Evolutionary conservation across 2,797 vertebrate genomes (phyloP).

Genomic region (Sphenodon punctatus): DNA sequence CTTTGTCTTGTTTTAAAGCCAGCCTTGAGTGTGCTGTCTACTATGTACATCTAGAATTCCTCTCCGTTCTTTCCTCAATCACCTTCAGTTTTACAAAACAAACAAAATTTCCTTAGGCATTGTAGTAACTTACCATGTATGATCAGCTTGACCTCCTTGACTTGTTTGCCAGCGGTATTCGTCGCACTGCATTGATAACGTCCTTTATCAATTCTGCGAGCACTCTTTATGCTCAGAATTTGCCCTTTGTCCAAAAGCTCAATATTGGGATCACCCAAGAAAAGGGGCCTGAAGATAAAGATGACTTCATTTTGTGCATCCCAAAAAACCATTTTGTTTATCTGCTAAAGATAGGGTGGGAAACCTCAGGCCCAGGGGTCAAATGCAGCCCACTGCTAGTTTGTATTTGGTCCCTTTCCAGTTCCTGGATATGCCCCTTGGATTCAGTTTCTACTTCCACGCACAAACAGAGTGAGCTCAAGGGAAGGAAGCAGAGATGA

Average conservation of each 20-base stretch:
- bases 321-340: background rate
- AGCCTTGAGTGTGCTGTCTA: background rate
- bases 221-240: slow-evolving; percentile 84
- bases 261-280: slow-evolving; percentile 87
- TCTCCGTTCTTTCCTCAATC: background rate
- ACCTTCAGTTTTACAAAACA: background rate
- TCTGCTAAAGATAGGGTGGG: background rate
- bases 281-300: slow-evolving; percentile 81
- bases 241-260: slow-evolving; percentile 86
- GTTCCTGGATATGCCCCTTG: no score
- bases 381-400: no score
- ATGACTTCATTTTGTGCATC: slow-evolving; percentile 2
- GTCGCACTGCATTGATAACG: slow-evolving; percentile 88
- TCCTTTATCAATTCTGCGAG: slow-evolving; percentile 89
- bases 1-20: background rate
- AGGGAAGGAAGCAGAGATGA: no score
- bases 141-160: slow-evolving; percentile 86
- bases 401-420: no score
- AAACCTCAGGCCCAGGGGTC: no score
- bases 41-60: background rate
- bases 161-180: slow-evolving; percentile 89
- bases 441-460: no score
- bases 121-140: slow-evolving; percentile 82
- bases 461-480: no score
- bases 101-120: no score